Evolutionary conservation across 2,888 invertebrate genomes (phyloP).

Genomic region (Caenorhabditis sp.): DNA sequence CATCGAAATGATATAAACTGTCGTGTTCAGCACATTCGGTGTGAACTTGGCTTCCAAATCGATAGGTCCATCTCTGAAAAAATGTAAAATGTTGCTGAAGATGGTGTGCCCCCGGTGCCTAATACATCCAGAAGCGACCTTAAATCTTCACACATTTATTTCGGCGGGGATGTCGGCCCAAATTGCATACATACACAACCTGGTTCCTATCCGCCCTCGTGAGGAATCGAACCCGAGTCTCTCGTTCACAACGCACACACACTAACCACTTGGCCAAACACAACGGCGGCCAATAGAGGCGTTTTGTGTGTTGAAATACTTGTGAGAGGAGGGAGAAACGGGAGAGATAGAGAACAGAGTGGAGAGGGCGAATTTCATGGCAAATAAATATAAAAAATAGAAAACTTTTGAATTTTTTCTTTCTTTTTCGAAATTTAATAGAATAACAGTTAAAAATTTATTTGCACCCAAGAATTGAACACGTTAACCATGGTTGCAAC

Average conservation of each 20-base stretch:
- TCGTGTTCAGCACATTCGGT: conserved; percentile 93
- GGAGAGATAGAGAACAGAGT: neutral
- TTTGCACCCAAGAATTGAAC: no score
- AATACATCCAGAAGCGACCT: conserved; percentile 42
- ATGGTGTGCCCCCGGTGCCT: conserved; percentile 41
- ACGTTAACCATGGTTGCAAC: no score
- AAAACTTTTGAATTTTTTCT: no score
- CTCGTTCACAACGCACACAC: conserved; percentile 3
- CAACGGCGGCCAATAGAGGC: neutral
- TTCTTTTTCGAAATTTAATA: no score
- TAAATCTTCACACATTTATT: conserved; percentile 24
- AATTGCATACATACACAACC: conserved; percentile 37
- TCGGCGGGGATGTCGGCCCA: conserved; percentile 43
- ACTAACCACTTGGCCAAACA: conserved; percentile 29
- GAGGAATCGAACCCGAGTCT: conserved; percentile 4
- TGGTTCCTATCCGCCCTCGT: conserved; percentile 45
- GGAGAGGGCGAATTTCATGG: no score
- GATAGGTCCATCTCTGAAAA: conserved; percentile 59
- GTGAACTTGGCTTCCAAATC: conserved; percentile 77
- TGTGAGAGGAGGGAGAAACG: neutral
- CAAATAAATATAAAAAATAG: no score
- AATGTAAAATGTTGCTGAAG: conserved; percentile 26
- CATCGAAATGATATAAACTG: conserved; percentile 97
- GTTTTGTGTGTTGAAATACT: neutral
- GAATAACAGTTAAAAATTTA: no score